These are phyloP conservation scores for Acrobasis consociella DNA, from an alignment of 2,888 invertebrate genomes.

Conservation along the genomic window DNA sequence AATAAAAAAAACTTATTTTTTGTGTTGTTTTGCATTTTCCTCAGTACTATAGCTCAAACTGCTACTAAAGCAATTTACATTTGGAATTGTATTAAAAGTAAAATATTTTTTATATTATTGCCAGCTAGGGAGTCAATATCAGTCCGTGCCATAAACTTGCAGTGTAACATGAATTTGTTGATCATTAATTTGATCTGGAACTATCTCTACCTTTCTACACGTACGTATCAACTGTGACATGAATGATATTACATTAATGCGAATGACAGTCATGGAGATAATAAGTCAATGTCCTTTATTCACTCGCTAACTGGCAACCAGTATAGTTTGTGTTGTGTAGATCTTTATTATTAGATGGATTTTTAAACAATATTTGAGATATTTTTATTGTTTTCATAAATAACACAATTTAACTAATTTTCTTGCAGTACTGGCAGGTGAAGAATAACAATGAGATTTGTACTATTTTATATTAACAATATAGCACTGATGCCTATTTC, in stretches of 20 bases:
- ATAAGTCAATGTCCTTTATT: not conserved
- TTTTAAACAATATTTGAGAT: not conserved
- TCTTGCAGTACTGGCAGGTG: conserved; percentile 60
- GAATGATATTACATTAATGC: too few relatives aligned
- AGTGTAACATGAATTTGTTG: too few relatives aligned
- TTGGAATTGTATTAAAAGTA: not conserved
- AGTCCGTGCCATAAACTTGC: too few relatives aligned
- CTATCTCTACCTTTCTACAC: too few relatives aligned
- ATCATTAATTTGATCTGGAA: too few relatives aligned
- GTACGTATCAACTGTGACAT: too few relatives aligned
- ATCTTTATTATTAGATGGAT: not conserved
- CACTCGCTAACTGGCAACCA: not conserved
- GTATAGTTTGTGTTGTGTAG: not conserved
- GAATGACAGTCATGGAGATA: not conserved
- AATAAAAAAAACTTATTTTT: not conserved
- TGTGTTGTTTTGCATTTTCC: not conserved
- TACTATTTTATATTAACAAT: conserved; percentile 32
- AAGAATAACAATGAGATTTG: conserved; percentile 42
- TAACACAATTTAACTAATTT: conserved; percentile 41
- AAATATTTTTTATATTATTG: not conserved
- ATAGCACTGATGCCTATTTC: conserved; percentile 21
- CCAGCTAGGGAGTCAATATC: not conserved
- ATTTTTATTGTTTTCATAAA: not conserved
- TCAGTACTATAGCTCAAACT: not conserved
- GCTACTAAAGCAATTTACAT: not conserved